phyloP scores from a whole-genome alignment of 2,888 invertebrate genomes.

The Amblyjoppa proteus region DNA sequence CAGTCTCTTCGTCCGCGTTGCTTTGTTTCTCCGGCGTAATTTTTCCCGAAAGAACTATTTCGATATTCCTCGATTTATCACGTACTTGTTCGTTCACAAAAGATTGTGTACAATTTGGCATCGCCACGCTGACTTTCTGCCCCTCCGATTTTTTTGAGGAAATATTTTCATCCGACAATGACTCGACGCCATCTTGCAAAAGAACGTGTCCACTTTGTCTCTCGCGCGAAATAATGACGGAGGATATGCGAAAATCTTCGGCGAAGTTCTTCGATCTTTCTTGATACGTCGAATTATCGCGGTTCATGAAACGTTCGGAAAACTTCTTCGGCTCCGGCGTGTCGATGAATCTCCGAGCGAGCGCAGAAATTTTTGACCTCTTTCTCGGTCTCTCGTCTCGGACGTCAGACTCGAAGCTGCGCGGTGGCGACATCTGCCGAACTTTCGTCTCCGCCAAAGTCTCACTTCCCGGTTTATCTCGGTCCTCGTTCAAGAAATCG shows the following conservation, averaged over 20 bases:
- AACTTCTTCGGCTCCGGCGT: not conserved
- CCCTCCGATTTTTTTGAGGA: not conserved
- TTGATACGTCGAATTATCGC: not conserved
- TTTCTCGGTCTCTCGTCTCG: constrained; percentile 27
- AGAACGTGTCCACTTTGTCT: not conserved
- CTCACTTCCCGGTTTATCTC: not conserved
- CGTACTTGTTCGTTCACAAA: not conserved
- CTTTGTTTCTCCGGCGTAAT: too few species aligned
- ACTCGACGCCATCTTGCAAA: not conserved
- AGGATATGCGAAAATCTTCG: not conserved
- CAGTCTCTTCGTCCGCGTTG: not conserved
- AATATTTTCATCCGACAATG: not conserved
- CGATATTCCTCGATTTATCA: not conserved
- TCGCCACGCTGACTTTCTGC: not conserved
- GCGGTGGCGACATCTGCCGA: not conserved
- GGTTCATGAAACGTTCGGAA: not conserved
- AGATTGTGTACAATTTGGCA: not conserved
- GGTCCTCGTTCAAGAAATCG: not conserved
- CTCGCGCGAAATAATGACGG: not conserved
- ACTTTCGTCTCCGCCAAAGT: not conserved
- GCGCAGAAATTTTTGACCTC: constrained; percentile 9
- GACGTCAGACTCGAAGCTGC: not conserved
- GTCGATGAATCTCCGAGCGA: not conserved
- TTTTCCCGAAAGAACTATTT: too few species aligned
- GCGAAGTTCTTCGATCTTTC: not conserved